phyloP scores from a whole-genome alignment of 2,797 vertebrate species.

The Sphenodon punctatus region DNA sequence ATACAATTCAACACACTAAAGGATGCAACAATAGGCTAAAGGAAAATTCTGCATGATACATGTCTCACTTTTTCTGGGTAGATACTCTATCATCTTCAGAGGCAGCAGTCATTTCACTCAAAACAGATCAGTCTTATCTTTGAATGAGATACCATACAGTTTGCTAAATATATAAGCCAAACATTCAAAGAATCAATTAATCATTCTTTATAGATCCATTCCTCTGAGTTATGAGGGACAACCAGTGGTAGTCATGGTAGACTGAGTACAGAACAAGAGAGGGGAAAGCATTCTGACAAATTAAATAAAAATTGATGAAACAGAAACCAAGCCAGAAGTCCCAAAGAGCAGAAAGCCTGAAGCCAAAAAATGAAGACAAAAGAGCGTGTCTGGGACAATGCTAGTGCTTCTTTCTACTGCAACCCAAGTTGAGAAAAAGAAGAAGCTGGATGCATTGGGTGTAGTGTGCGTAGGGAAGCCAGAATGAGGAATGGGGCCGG shows the following conservation, averaged over 20 bases:
- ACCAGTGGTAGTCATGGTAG: background rate
- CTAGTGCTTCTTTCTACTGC: too few species aligned
- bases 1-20: background rate
- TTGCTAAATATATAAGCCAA: background rate
- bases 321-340: background rate
- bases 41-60: background rate
- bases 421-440: too few species aligned
- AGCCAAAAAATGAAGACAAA: background rate
- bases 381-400: background rate
- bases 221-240: background rate
- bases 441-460: too few species aligned
- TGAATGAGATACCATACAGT: background rate
- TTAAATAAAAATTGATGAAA: background rate
- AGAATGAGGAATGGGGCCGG: too few species aligned
- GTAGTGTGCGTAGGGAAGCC: too few species aligned
- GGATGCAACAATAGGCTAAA: background rate
- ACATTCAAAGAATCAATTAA: background rate
- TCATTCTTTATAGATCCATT: background rate
- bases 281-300: background rate
- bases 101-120: background rate
- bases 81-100: background rate
- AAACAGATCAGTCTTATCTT: background rate
- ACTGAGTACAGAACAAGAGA: background rate
- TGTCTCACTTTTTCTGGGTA: background rate
- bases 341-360: background rate